These are phyloP conservation scores for Ennomos fuscantarius DNA, from an alignment of 2,888 invertebrate species.

Conservation along the genomic window DNA sequence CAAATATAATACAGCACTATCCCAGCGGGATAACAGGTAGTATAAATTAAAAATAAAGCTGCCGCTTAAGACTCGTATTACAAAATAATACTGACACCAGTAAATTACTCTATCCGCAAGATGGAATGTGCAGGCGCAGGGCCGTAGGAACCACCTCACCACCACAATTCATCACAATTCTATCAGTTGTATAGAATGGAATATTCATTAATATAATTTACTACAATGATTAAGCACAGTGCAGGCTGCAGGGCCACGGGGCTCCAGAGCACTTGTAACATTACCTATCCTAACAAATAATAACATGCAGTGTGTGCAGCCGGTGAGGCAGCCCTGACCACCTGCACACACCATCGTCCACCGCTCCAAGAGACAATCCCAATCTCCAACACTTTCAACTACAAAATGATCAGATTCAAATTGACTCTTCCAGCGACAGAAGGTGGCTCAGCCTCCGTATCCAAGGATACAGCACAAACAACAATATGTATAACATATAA, in stretches of 20 bases:
- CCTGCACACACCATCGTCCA: conserved; percentile 45
- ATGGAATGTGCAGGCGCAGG: conserved; percentile 78
- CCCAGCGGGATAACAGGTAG: conserved; percentile 81
- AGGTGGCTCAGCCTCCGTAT: conserved; percentile 53
- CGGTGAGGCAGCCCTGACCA: conserved; percentile 38
- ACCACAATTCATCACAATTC: conserved; percentile 76
- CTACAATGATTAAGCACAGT: conserved; percentile 72
- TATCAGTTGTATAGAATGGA: conserved; percentile 73
- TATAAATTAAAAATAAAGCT: conserved; percentile 85
- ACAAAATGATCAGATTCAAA: conserved; percentile 55
- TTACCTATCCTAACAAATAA: conserved; percentile 73
- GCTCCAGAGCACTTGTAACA: conserved; percentile 49
- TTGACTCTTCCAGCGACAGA: conserved; percentile 42
- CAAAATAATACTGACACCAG: conserved; percentile 85
- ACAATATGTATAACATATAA: conserved; percentile 72
- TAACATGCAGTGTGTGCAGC: conserved; percentile 62
- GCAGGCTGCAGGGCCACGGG: conserved; percentile 42
- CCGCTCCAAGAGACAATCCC: conserved; percentile 44
- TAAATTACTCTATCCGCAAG: conserved; percentile 77
- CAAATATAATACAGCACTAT: conserved; percentile 84
- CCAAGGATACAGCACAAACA: conserved; percentile 68
- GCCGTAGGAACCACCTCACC: conserved; percentile 69
- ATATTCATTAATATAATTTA: conserved; percentile 76
- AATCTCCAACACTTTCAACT: conserved; percentile 51
- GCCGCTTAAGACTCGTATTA: conserved; percentile 82